Evolutionary conservation across 2,113 vertebrate genomes (phyloP).

Genomic region (Burhinus bistriatus): DNA sequence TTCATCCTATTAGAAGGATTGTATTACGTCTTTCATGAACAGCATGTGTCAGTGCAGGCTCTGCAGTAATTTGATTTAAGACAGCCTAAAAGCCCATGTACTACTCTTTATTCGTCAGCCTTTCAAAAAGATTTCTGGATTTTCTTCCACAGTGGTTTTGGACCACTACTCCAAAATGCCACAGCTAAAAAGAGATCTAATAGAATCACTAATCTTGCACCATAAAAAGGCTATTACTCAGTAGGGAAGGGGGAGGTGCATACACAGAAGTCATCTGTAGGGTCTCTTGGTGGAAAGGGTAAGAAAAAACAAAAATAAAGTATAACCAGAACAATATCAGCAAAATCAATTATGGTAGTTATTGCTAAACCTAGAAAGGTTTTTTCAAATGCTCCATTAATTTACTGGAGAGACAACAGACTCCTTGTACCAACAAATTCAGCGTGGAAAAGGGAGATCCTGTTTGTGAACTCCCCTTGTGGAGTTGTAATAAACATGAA

Average conservation of each 20-base stretch:
- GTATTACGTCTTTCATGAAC: slow-evolving; percentile 41
- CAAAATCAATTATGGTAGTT: neutral
- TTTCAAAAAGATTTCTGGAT: slow-evolving; percentile 10
- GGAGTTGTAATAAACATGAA: neutral
- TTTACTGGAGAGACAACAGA: neutral
- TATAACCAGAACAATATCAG: neutral
- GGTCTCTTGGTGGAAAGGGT: neutral
- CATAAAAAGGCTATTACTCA: neutral
- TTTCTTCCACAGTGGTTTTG: neutral
- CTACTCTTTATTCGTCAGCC: neutral
- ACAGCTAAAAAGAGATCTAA: neutral
- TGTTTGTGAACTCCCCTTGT: neutral
- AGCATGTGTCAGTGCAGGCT: slow-evolving; percentile 16
- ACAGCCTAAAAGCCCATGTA: neutral
- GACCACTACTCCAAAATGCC: neutral
- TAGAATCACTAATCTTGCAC: neutral
- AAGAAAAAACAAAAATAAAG: neutral
- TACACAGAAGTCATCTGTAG: neutral
- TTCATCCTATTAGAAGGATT: slow-evolving; percentile 55
- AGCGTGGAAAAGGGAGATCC: neutral
- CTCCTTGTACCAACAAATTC: neutral
- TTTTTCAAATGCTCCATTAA: neutral
- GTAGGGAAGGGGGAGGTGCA: neutral
- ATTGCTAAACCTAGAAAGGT: neutral
- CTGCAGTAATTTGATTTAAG: slow-evolving; percentile 24